Conservation (phyloP, 2,888 invertebrate species). For the Anthrax anthrax region DNA sequence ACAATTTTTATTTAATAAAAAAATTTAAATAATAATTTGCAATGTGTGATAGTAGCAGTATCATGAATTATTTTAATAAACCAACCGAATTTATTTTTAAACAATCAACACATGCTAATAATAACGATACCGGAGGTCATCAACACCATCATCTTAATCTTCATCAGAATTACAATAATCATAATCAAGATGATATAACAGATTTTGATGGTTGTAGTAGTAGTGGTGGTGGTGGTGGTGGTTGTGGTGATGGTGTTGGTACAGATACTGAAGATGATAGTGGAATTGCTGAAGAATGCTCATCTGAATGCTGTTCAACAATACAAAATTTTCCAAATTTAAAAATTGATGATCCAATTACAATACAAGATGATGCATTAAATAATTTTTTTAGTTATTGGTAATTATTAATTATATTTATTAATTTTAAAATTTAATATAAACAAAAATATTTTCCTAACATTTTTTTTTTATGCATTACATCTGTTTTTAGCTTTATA, state of each 20-base stretch:
- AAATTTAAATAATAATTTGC: too few relatives aligned
- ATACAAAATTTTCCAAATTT: conserved; percentile 7
- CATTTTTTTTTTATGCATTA: too few relatives aligned
- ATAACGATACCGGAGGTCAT: too few relatives aligned
- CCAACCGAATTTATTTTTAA: not conserved
- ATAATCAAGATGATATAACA: conserved; percentile 1
- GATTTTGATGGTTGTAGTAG: conserved; percentile 15
- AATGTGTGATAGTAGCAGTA: not conserved
- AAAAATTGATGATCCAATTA: conserved; percentile 8
- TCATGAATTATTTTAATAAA: conserved; percentile 6
- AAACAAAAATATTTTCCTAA: too few relatives aligned
- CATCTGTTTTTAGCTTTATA: too few relatives aligned
- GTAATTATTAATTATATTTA: conserved; percentile 5
- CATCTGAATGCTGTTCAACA: conserved; percentile 10
- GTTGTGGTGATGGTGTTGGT: conserved; percentile 15
- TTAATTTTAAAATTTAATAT: too few relatives aligned
- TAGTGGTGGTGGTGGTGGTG: conserved; percentile 19
- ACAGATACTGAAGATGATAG: conserved; percentile 20
- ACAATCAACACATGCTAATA: not conserved
- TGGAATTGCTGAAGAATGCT: conserved; percentile 18
- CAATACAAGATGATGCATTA: conserved; percentile 7
- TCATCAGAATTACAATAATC: not conserved
- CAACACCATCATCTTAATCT: not conserved
- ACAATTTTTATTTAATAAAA: too few relatives aligned
- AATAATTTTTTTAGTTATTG: conserved; percentile 17